These are phyloP conservation scores for Phenganax stokvisi DNA, from an alignment of 92 coral and sea anemone species.

Conservation along the genomic window DNA sequence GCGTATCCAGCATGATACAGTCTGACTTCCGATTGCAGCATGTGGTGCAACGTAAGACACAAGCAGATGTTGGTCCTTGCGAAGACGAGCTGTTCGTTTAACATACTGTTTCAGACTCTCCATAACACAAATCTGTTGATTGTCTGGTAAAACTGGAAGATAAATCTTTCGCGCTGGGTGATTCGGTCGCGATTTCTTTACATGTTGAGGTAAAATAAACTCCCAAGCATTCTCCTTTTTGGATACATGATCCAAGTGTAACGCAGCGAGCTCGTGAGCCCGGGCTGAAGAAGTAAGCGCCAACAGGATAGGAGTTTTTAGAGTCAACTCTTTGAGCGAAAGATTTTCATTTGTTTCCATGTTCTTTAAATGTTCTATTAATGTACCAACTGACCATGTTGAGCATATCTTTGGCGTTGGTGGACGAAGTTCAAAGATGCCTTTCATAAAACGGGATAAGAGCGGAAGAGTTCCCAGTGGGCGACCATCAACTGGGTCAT, in stretches of 20 bases:
- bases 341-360: too few species aligned
- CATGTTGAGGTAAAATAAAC: conserved; percentile 34
- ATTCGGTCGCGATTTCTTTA: conserved; percentile 42
- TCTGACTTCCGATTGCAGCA: conserved; percentile 37
- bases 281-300: conserved; percentile 31
- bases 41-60: conserved; percentile 35
- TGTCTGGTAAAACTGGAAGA: conserved; percentile 22
- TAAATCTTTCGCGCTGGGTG: conserved; percentile 18
- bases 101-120: conserved; percentile 16
- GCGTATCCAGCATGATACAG: conserved; percentile 40
- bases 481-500: too few species aligned
- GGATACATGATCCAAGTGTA: conserved; percentile 8
- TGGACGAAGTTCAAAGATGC: too few species aligned
- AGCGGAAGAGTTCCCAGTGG: too few species aligned
- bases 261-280: conserved; percentile 29
- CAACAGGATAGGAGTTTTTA: conserved; percentile 2
- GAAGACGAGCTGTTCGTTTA: conserved; percentile 25
- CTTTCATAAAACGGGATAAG: too few species aligned
- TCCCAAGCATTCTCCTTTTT: conserved; percentile 39
- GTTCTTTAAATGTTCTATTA: too few species aligned
- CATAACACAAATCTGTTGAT: background rate
- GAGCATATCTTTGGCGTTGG: too few species aligned
- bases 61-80: conserved; percentile 30
- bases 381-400: too few species aligned
- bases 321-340: too few species aligned